These are phyloP conservation scores for Molossus alvarezi DNA, from an alignment of 2,797 vertebrate genomes.

Conservation along the genomic window DNA sequence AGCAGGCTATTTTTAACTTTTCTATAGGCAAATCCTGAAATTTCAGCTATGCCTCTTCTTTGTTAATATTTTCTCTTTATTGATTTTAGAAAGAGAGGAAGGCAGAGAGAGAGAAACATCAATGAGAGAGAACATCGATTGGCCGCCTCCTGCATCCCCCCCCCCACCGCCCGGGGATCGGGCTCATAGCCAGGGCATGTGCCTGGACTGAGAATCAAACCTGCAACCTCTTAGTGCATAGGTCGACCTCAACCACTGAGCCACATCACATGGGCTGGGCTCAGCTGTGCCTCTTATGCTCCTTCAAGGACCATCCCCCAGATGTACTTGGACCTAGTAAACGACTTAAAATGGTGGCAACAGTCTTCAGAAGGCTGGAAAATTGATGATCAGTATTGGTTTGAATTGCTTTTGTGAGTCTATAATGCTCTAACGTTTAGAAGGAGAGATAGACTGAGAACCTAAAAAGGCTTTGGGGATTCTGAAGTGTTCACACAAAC, in stretches of 20 bases:
- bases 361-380: neutral
- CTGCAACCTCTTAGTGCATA: too few species aligned
- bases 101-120: too few species aligned
- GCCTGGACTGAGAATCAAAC: too few species aligned
- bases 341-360: neutral
- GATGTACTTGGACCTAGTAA: neutral
- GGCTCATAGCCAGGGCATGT: too few species aligned
- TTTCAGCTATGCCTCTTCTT: neutral
- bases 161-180: too few species aligned
- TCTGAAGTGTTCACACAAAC: neutral
- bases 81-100: too few species aligned
- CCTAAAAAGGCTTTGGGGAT: neutral
- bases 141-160: too few species aligned
- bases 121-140: too few species aligned
- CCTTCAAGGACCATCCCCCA: neutral
- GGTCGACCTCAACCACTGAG: too few species aligned
- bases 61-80: too few species aligned
- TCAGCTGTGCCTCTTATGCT: neutral
- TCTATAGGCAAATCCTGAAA: neutral
- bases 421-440: neutral
- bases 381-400: neutral
- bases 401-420: conserved; percentile 15
- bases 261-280: too few species aligned
- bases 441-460: neutral
- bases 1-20: neutral